Evolutionary conservation across 1,140 invertebrate genomes (phyloP).

Genomic region (Drosophila paulistorum): DNA sequence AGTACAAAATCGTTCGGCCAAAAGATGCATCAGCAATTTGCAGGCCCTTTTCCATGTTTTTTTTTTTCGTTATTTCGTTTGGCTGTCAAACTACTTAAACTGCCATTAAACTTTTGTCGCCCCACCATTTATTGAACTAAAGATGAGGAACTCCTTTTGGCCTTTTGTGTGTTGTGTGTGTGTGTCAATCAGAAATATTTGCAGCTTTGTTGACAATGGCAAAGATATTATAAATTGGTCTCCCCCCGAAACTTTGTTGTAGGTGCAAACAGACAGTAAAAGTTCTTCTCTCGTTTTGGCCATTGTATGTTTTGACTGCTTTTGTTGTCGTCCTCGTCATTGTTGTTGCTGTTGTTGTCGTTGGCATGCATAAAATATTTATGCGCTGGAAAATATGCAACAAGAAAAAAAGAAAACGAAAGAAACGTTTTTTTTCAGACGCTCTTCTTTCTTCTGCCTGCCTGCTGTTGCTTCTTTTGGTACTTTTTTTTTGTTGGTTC

Average conservation of each 20-base stretch:
- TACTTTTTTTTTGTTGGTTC: conserved; percentile 24
- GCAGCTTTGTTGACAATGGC: conserved; percentile 31
- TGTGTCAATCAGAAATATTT: conserved; percentile 48
- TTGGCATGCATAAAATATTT: conserved; percentile 75
- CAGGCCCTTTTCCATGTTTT: not conserved
- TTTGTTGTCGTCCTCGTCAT: conserved; percentile 44
- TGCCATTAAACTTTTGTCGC: conserved; percentile 81
- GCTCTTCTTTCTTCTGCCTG: conserved; percentile 6
- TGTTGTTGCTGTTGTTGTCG: conserved; percentile 52
- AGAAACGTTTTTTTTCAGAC: conserved; percentile 13
- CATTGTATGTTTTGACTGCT: conserved; percentile 19
- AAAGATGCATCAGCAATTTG: conserved; percentile 28
- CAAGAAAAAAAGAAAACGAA: conserved; percentile 49
- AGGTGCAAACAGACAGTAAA: conserved; percentile 68
- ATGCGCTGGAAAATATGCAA: conserved; percentile 76
- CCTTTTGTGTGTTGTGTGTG: conserved; percentile 24
- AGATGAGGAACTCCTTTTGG: conserved; percentile 28
- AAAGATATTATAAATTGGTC: conserved; percentile 62
- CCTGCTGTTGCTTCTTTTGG: conserved; percentile 16
- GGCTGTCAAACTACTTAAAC: conserved; percentile 78
- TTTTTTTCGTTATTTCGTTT: not conserved
- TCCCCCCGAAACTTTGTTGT: conserved; percentile 56
- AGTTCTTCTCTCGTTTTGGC: conserved; percentile 19
- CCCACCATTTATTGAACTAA: conserved; percentile 48
- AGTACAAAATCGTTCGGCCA: too few relatives aligned